Percentiles rank a stretch among this genome's conserved stretches.
phyloP scores from a whole-genome alignment of 2,797 vertebrate species.

The Babyrousa celebensis region DNA sequence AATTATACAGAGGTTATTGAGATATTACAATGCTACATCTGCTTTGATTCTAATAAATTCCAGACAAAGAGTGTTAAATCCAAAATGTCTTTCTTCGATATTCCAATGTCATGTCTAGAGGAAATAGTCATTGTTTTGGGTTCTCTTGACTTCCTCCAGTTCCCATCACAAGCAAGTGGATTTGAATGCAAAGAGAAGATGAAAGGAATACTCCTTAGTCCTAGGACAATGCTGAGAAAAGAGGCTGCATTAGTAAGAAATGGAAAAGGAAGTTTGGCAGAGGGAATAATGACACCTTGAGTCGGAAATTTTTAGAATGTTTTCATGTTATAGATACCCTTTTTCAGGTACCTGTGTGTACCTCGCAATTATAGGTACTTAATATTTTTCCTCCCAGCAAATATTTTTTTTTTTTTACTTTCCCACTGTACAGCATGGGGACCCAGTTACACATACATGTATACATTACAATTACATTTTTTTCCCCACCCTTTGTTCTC shows the following conservation, averaged over 20 bases:
- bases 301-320: neutral
- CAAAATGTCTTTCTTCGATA: neutral
- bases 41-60: conserved; percentile 81
- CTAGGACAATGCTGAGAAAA: neutral
- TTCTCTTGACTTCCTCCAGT: conserved; percentile 45
- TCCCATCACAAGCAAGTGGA: neutral
- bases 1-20: conserved; percentile 68
- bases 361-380: neutral
- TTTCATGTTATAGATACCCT: neutral
- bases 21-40: conserved; percentile 74
- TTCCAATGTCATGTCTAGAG: neutral
- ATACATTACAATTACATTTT: too few species aligned
- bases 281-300: neutral
- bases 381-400: neutral
- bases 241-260: neutral
- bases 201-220: neutral
- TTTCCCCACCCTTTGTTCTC: too few species aligned
- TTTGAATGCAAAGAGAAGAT: neutral
- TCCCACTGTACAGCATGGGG: too few species aligned
- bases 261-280: neutral
- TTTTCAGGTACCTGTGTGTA: neutral
- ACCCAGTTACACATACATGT: too few species aligned
- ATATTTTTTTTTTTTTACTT: neutral
- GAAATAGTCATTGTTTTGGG: conserved; percentile 41
- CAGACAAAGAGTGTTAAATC: conserved; percentile 63